Base-by-base conservation (phyloP, 2,797 vertebrate species). In the Avahi laniger region DNA sequence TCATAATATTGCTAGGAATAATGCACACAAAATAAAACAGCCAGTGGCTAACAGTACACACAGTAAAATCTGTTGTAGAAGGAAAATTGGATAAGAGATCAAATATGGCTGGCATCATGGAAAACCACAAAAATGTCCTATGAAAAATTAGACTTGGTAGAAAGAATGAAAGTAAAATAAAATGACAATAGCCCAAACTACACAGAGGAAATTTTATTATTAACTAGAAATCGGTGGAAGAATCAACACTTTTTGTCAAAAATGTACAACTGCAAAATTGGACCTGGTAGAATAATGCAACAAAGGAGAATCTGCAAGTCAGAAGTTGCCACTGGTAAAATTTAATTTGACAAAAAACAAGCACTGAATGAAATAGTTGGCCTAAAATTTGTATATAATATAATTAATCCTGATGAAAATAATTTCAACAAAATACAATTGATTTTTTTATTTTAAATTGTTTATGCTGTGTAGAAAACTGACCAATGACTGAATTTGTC, bases 401-500 rank as follows among this genome's bases (percentile, higher is more conserved):
- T 33, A 87, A 48, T 69, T 90, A 85, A 94, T 87, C 8, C 83
- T 70, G 38, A 86, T 73, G 35, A 84, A 97, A 96, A 87, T 93
- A 80, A 96, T 69, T 91, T 87, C 35, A 87, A n/a, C 65, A 52
- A 90, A 95, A 30, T 73, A 87, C 90, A 96, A 96, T 46, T 41
- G 54, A 89, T 46, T 75, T 93, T 89, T 93, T 46, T 54, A 86
- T 78, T 88, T 82, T 73, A 91, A 96, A 89, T 94, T 94, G 46
- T 92, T 93, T 81, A 52, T 52, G 76, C 86, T 73, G 12, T 59
- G n/a, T 83, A 73, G 54, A 89, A 96, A 96, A 91, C 79, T 94
- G 54, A 94, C 76, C 75, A 88, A 43, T 92, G 89, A 73, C 57
- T 96, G 89, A 94, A 93, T 94, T 92, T 96, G 83, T 38, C 59